Evolutionary conservation across 1,140 invertebrate species (phyloP).

Genomic region (Drosophila asahinai): DNA sequence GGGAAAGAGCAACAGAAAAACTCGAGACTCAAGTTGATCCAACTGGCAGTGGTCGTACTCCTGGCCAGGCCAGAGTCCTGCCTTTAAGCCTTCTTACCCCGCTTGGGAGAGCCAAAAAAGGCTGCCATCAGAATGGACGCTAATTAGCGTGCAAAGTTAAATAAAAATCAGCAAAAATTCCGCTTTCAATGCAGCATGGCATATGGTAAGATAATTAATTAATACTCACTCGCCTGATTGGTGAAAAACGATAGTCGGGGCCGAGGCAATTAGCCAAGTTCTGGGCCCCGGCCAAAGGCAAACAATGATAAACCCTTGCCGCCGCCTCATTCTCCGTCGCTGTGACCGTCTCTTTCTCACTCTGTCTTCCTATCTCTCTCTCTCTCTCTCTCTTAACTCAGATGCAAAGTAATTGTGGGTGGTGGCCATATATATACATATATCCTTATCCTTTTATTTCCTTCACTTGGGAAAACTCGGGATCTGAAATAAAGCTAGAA

Average conservation of each 20-base stretch:
- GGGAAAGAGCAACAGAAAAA: slow-evolving; percentile 22
- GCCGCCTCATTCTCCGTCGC: slow-evolving; percentile 3
- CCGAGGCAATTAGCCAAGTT: slow-evolving; percentile 68
- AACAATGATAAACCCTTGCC: slow-evolving; percentile 56
- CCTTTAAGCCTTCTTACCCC: background rate
- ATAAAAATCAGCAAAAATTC: slow-evolving; percentile 70
- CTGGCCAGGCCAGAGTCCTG: slow-evolving; percentile 6
- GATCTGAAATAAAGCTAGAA: background rate
- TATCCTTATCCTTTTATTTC: slow-evolving; percentile 43
- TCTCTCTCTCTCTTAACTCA: background rate
- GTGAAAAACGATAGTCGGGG: slow-evolving; percentile 60
- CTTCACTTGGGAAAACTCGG: slow-evolving; percentile 6
- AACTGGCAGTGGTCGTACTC: slow-evolving; percentile 24
- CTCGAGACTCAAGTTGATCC: slow-evolving; percentile 32
- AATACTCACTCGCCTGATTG: slow-evolving; percentile 68
- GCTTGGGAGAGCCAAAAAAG: slow-evolving; percentile 14
- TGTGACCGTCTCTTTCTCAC: background rate
- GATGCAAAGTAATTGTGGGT: slow-evolving; percentile 40
- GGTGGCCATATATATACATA: slow-evolving; percentile 2
- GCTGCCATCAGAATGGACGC: slow-evolving; percentile 56
- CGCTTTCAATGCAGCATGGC: slow-evolving; percentile 65
- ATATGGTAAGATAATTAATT: slow-evolving; percentile 76
- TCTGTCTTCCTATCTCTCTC: slow-evolving; percentile 3
- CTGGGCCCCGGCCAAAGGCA: slow-evolving; percentile 45
- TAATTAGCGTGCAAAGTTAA: slow-evolving; percentile 70